Base-by-base conservation (phyloP, 2,888 invertebrate genomes). In the Volucella bombylans region DNA sequence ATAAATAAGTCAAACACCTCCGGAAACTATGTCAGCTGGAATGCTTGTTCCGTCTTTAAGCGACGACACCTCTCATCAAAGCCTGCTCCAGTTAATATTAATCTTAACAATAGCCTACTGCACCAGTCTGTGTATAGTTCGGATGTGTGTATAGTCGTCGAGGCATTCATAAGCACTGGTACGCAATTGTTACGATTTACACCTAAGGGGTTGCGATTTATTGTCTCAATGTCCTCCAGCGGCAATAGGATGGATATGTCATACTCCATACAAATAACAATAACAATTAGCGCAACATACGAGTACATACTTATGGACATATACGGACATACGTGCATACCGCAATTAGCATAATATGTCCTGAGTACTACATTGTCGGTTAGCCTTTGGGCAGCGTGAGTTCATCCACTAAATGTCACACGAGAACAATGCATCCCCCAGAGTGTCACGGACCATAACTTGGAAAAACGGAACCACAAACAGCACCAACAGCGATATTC, bases 291-390 rank as follows among this genome's bases (percentile, higher is more conserved):
- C 79, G 74, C 69, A 50, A 43, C 79, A 57, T 12, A 43, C 11
- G 11, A 10, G 49, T 14, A 50, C 49, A 50, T 14, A 49, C 4
- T 31, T 74, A 83, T 79, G 6, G 0, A 31, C 31, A 6, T 31
- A 31, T 31, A 31, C 31, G 31, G 2, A 1, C 31, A 31, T 31
- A 6, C 6, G 31, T 6, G 6, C 31, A 6, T 31, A 31, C 4
- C 31, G 55, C 80, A 80, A 80, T 83, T 74, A 83, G 83, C 79
- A 80, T 83, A 83, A 74, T 65, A 65, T 50, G 64, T 80, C 79
- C 49, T 83, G 18, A 62, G 59, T 52, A 69, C 68, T 68, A 64
- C 49, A 83, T 79, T 79, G 59, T 67, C 14, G 67, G 62, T 9
- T 61, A 55, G 55, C 55, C n/a, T 64, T 65, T 41, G 39, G 50